Base-by-base conservation (phyloP, 1,140 invertebrate genomes). In the Microplitis demolitor region DNA sequence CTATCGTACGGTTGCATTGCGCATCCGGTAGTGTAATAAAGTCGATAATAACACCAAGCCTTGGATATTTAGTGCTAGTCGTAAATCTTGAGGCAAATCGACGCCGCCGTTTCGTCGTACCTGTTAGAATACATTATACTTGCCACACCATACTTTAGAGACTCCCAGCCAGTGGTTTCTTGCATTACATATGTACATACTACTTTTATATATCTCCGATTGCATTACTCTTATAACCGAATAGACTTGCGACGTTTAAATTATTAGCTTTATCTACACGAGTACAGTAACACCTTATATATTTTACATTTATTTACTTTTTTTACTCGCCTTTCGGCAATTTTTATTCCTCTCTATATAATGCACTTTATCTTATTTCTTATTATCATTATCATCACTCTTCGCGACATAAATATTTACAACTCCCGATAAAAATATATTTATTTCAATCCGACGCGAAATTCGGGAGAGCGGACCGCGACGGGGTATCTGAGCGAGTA, bases 21-120 rank as follows among this genome's bases (percentile, higher is more conserved):
- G 74, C 58, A 72, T 81, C 79, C 78, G 75, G 75, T 75, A 74
- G 75, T 77, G 80, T 82, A 83, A 84, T 83, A 84, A 83, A 83
- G 78, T 78, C 81, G 81, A 85, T 84, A 85, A 84, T 85, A 84
- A 84, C 81, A 79, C 80, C 77, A 75, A 79, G 79, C 70, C 76
- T 78, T 53, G 81, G 80, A 85, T 85, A 85, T 85, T 85, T 84
- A 84, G 82, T 84, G 78, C 76, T 78, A 77, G 81, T 71, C 83
- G 81, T 85, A 85, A 84, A 85, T 85, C 84, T 84, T 71, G 63
- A 37, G 11, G 80, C 78, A 84, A 83, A 83, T 85, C 82, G 82
- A 81, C 82, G 80, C 80, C 78, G 79, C 76, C 76, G 78, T 77
- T 78, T 76, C 78, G 76, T 79, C 78, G 75, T 72, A 62, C 69